phyloP scores from a whole-genome alignment of 1,140 invertebrate genomes.

The Dreissena rostriformis region DNA sequence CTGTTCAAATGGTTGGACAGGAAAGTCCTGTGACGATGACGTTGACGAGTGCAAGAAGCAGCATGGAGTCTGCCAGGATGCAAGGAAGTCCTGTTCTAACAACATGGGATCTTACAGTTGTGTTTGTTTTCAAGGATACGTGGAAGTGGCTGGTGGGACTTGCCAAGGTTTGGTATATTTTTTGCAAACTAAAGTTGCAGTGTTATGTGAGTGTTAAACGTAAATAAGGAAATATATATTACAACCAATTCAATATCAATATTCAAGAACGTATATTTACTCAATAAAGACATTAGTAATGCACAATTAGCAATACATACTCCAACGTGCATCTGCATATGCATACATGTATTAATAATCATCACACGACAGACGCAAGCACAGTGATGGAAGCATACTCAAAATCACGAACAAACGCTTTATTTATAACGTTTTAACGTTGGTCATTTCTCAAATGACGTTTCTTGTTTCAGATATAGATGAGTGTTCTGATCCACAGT shows the following conservation, averaged over 20 bases:
- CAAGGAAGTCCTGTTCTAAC: slow-evolving; percentile 14
- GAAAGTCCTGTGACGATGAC: slow-evolving; percentile 35
- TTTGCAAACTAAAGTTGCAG: not conserved
- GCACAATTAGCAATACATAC: not conserved
- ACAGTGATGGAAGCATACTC: too few species aligned
- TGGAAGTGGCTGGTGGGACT: not conserved
- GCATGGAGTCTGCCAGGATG: slow-evolving; percentile 1
- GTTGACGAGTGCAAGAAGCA: slow-evolving; percentile 14
- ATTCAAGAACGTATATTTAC: not conserved
- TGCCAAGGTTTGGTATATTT: slow-evolving; percentile 24
- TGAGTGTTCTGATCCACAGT: not conserved
- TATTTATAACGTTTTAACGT: too few species aligned
- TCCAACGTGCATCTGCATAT: too few species aligned
- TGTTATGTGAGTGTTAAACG: not conserved
- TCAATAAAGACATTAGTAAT: not conserved
- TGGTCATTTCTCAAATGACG: not conserved
- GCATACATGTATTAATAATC: not conserved
- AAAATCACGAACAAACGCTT: too few species aligned
- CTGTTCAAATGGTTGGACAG: slow-evolving; percentile 32
- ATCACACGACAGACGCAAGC: not conserved
- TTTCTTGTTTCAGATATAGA: slow-evolving; percentile 21
- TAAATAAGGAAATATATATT: not conserved
- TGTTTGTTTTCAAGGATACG: slow-evolving; percentile 25
- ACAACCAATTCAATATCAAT: not conserved
- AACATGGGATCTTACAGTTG: slow-evolving; percentile 10